Base-by-base conservation (phyloP, 2,888 invertebrate genomes). In the Dynastes grantii region DNA sequence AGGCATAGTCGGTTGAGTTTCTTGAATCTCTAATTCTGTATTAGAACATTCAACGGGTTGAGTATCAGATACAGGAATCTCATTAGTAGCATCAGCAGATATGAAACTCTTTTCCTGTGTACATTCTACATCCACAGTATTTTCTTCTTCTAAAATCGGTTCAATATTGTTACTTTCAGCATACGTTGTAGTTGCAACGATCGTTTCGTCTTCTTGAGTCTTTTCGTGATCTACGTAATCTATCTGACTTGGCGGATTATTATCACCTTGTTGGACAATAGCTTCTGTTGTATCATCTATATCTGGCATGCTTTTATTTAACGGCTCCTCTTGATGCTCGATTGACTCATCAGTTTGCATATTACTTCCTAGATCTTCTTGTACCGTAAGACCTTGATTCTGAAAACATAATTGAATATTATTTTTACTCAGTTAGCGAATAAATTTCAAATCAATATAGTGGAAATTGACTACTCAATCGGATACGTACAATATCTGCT, bases 251-350 rank as follows among this genome's bases (percentile, higher is more conserved):
- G 29, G 11, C 29, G 29, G n/a, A 4, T 22, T 22, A 2, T 58
- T 27, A 32, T 51, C 49, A 5, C 1, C 13, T 29, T 29, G 29
- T 4, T 32, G 9, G 2, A 63, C 68, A 29, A 51, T 49, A 2
- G 51, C 13, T 75, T 61, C 61, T 3, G 27, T 13, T 45, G 61
- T 45, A 45, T 61, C 61, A 16, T 61, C 73, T n/a, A 75, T 75
- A 6, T 61, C 58, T 13, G 73, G 73, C 73, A 75, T 75, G n/a
- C 73, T 75, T 37, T 75, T 75, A 9, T 22, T 61, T 22, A 32
- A 37, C 22, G 29, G 8, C 2, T 61, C 8, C 27, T 61, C 73
- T 75, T 61, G 73, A 40, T 11, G 6, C 9, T 76, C 55, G 4
- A 22, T 2, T 1, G 76, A 45, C 9, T 37, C 27, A 5, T 16